Percentiles rank a stretch among this genome's conserved stretches.
phyloP scores from a whole-genome alignment of 1,140 invertebrate genomes.

The Atta cephalotes region DNA sequence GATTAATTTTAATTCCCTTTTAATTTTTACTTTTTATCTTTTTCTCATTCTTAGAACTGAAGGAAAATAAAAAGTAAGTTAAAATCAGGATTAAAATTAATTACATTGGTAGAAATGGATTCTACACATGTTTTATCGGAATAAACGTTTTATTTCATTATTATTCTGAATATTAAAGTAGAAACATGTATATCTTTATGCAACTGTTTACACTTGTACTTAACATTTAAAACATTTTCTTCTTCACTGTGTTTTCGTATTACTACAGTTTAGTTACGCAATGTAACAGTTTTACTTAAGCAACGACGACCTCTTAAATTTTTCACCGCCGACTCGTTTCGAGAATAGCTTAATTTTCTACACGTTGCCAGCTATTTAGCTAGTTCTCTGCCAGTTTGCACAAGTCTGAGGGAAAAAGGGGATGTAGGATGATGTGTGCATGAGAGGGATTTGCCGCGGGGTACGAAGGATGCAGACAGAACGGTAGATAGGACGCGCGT shows the following conservation, averaged over 20 bases:
- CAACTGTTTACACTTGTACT: not conserved
- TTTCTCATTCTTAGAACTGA: too few species aligned
- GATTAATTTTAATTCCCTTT: too few species aligned
- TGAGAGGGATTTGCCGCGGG: conserved; percentile 10
- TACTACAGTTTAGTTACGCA: not conserved
- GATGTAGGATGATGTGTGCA: conserved; percentile 31
- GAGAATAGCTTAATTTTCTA: conserved; percentile 76
- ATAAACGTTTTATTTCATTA: conserved; percentile 13
- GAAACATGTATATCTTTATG: not conserved
- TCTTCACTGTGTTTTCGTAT: not conserved
- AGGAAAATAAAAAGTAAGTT: too few species aligned
- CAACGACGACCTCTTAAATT: conserved; percentile 46
- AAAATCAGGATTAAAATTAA: too few species aligned
- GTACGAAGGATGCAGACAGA: conserved; percentile 15
- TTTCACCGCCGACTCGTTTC: conserved; percentile 71
- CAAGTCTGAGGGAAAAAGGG: conserved; percentile 31
- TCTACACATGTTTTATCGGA: not conserved
- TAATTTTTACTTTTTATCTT: too few species aligned
- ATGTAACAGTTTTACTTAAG: conserved; percentile 22
- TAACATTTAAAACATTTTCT: not conserved
- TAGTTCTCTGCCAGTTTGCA: conserved; percentile 57
- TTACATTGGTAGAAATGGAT: too few species aligned
- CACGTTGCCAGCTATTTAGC: conserved; percentile 61
- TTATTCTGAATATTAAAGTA: not conserved
- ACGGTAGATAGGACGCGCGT: conserved; percentile 13